These are phyloP conservation scores for Clitarchus hookeri DNA, from an alignment of 2,888 invertebrate genomes.

Conservation along the genomic window DNA sequence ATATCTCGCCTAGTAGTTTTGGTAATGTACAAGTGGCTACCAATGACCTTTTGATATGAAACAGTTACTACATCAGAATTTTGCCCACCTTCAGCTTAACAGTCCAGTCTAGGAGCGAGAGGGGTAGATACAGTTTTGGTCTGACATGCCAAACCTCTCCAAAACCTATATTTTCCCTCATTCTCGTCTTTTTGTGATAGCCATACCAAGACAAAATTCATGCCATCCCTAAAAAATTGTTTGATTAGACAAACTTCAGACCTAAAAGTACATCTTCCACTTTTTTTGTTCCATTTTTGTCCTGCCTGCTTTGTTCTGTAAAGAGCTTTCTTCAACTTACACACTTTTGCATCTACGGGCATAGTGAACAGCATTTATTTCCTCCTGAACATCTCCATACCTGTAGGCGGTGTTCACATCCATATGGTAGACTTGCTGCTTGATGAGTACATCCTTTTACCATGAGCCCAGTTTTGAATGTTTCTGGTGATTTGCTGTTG, in stretches of 20 bases:
- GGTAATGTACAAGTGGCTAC: too few species aligned
- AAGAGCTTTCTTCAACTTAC: not conserved
- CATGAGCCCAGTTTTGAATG: not conserved
- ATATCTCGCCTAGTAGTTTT: too few species aligned
- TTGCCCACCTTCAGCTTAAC: not conserved
- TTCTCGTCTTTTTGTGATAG: not conserved
- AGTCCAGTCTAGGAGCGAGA: not conserved
- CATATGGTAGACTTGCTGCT: not conserved
- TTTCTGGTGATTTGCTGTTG: not conserved
- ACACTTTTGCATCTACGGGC: not conserved
- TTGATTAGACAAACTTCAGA: not conserved
- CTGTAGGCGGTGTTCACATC: not conserved
- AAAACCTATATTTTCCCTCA: not conserved
- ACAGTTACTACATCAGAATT: too few species aligned
- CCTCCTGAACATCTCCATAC: not conserved
- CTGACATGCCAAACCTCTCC: not conserved
- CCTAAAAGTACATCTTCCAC: not conserved
- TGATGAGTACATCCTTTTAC: not conserved
- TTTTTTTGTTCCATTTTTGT: not conserved
- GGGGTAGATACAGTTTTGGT: not conserved
- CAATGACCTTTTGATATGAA: too few species aligned
- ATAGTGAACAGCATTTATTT: not conserved
- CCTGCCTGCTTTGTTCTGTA: not conserved
- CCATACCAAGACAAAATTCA: not conserved
- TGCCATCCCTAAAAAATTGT: too few species aligned